These are phyloP conservation scores for Tokudaia muenninki DNA, from an alignment of 2,797 vertebrate species.

Conservation along the genomic window DNA sequence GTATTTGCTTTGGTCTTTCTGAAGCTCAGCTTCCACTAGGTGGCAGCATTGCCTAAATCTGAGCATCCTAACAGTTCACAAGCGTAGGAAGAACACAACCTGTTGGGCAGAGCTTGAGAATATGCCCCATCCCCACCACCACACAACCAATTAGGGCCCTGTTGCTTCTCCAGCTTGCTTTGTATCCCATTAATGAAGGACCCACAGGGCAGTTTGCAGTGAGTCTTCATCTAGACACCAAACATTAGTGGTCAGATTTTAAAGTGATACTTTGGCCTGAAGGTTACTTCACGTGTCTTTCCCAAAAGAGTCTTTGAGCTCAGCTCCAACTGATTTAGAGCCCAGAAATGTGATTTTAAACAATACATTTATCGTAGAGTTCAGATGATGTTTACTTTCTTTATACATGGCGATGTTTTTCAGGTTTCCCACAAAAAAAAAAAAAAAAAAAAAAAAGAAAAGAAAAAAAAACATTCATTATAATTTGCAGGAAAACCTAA, in stretches of 20 bases:
- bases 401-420: conserved; percentile 45
- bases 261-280: background rate
- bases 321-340: background rate
- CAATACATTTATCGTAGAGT: background rate
- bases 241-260: background rate
- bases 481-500: conserved; percentile 21
- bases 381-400: conserved; percentile 49
- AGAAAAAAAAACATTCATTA: conserved; percentile 10
- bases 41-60: conserved; percentile 76
- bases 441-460: background rate
- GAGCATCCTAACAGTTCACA: background rate
- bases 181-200: background rate
- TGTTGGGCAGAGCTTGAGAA: conserved; percentile 29
- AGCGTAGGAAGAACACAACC: background rate
- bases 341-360: conserved; percentile 56
- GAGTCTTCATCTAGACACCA: background rate
- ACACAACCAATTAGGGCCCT: background rate
- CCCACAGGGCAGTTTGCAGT: background rate
- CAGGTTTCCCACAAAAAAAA: conserved; percentile 45
- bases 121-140: background rate
- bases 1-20: background rate
- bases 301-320: background rate
- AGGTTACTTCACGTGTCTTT: background rate
- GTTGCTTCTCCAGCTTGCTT: conserved; percentile 39
- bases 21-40: conserved; percentile 67